These are phyloP conservation scores for Symphodus melops DNA, from an alignment of 2,113 vertebrate genomes.

Conservation along the genomic window DNA sequence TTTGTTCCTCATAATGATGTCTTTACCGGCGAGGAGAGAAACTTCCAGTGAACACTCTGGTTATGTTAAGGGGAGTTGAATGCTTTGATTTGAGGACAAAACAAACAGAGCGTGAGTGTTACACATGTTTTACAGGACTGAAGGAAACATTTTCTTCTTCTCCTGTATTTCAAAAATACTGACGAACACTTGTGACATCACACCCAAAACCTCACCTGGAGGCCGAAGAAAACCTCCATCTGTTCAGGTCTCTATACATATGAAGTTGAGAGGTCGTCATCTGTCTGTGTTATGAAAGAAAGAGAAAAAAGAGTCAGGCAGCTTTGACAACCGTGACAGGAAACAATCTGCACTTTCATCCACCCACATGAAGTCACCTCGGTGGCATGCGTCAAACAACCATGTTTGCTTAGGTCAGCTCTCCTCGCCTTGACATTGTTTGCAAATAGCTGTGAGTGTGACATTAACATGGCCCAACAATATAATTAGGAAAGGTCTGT, in stretches of 20 bases:
- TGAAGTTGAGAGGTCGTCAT: not conserved
- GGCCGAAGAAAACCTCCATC: slow-evolving; percentile 6
- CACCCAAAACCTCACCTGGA: slow-evolving; percentile 49
- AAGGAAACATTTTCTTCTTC: slow-evolving; percentile 36
- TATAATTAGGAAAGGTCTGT: slow-evolving; percentile 13
- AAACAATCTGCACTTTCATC: slow-evolving; percentile 36
- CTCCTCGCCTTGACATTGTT: slow-evolving; percentile 4
- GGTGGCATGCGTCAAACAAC: slow-evolving; percentile 32
- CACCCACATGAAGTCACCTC: slow-evolving; percentile 53
- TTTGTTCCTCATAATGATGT: slow-evolving; percentile 63
- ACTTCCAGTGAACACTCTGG: slow-evolving; percentile 45
- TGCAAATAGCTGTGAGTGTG: slow-evolving; percentile 32
- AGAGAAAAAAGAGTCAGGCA: slow-evolving; percentile 9
- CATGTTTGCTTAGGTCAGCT: slow-evolving; percentile 15
- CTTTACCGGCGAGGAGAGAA: slow-evolving; percentile 44
- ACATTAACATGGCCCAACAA: slow-evolving; percentile 20
- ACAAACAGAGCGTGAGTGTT: slow-evolving; percentile 58
- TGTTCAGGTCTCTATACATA: not conserved
- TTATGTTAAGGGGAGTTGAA: slow-evolving; percentile 44
- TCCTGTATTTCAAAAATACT: slow-evolving; percentile 66
- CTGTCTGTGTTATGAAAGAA: slow-evolving; percentile 18
- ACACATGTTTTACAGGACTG: slow-evolving; percentile 26
- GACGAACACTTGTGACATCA: slow-evolving; percentile 17
- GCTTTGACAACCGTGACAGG: slow-evolving; percentile 8
- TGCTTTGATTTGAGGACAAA: slow-evolving; percentile 54